Percentiles rank a stretch among this genome's conserved stretches.
Evolutionary conservation across 2,888 invertebrate genomes (phyloP).

Genomic region (Zaprionus obscuricornis): DNA sequence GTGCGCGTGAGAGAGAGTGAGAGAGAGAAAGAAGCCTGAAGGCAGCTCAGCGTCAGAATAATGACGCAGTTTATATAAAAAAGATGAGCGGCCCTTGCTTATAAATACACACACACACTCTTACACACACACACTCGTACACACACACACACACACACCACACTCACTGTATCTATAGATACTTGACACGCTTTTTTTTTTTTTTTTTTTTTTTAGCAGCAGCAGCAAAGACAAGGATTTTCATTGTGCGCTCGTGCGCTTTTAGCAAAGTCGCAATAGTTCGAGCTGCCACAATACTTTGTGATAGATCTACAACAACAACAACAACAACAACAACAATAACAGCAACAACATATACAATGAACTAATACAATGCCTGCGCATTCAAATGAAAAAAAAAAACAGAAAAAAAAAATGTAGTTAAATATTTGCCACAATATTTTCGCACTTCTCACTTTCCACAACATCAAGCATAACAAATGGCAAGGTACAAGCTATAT

Average conservation of each 20-base stretch:
- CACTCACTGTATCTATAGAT: slow-evolving; percentile 60
- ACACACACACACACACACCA: slow-evolving; percentile 3
- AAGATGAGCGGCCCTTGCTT: slow-evolving; percentile 47
- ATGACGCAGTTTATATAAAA: slow-evolving; percentile 55
- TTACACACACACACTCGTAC: not conserved
- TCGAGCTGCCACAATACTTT: slow-evolving; percentile 5
- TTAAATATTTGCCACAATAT: slow-evolving; percentile 53
- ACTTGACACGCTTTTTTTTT: slow-evolving; percentile 76
- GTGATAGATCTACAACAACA: slow-evolving; percentile 42
- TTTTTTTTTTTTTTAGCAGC: too few species aligned
- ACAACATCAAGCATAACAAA: too few species aligned
- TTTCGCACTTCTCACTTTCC: not conserved
- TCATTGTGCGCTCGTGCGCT: slow-evolving; percentile 49
- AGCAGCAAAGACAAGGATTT: slow-evolving; percentile 59
- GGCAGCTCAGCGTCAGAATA: slow-evolving; percentile 42
- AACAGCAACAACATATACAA: too few species aligned
- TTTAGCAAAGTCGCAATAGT: slow-evolving; percentile 29
- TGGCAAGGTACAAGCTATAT: too few species aligned
- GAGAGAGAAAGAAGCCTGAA: slow-evolving; percentile 23
- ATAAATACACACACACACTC: too few species aligned
- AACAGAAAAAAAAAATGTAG: too few species aligned
- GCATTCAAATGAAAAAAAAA: slow-evolving; percentile 45
- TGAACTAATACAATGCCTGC: slow-evolving; percentile 47
- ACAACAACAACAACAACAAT: too few species aligned
- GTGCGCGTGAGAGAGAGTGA: slow-evolving; percentile 11